phyloP scores from a whole-genome alignment of 2,113 vertebrate species.

The Cygnus atratus region DNA sequence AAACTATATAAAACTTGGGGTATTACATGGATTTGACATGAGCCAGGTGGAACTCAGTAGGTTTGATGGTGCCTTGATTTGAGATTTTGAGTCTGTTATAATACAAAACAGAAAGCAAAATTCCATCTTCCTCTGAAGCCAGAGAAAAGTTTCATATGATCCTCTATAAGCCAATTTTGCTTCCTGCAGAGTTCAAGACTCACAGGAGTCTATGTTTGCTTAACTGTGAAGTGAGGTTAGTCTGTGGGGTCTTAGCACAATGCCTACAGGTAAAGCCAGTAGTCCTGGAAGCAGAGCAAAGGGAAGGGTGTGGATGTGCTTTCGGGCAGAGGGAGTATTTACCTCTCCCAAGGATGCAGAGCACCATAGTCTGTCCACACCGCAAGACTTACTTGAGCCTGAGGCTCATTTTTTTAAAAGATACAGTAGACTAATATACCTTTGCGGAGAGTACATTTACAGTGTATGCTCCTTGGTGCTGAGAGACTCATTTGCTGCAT shows the following conservation, averaged over 20 bases:
- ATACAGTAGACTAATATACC: neutral
- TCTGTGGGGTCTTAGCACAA: neutral
- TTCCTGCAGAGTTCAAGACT: neutral
- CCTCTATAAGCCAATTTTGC: neutral
- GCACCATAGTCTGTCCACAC: neutral
- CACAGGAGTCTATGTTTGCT: neutral
- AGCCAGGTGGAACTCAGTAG: slow-evolving; percentile 41
- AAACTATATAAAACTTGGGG: slow-evolving; percentile 33
- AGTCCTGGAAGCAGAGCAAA: neutral
- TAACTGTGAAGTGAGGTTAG: neutral
- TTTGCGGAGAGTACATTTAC: neutral
- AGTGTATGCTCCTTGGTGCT: neutral
- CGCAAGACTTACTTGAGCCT: neutral
- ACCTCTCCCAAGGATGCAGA: neutral
- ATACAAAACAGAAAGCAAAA: slow-evolving; percentile 49
- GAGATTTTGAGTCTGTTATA: slow-evolving; percentile 46
- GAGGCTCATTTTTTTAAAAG: neutral
- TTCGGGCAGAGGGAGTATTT: neutral
- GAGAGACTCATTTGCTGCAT: neutral
- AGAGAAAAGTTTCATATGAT: neutral
- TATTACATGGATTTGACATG: slow-evolving; percentile 44
- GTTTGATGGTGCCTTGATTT: neutral
- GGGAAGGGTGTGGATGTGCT: neutral
- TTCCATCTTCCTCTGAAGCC: neutral
- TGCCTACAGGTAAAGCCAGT: neutral